Evolutionary conservation across 2,888 invertebrate species (phyloP), one percentile per base, ranked within the genome.

Genomic region (Drosophila barbarae): DNA sequence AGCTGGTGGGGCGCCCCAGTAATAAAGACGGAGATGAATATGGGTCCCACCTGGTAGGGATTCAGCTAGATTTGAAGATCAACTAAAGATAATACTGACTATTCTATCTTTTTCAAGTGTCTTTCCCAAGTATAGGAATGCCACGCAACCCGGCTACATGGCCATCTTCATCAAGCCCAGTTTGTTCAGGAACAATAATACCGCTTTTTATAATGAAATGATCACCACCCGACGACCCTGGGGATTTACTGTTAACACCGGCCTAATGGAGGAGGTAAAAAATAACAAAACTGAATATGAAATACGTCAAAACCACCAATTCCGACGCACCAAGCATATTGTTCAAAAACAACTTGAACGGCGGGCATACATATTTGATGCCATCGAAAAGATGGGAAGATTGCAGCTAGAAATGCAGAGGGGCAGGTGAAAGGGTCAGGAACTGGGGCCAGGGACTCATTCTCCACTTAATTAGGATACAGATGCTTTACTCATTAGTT

Each of bases 221-320:
- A 50, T 78, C 1, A 70, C 79, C n/a, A 78, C 77, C 9, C 69
- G 77, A 7, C 76, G 83, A 36, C 77, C 77, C n/a, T 78, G 83
- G 83, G 28, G 10, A 3, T 2, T 66, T 0, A 67, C 69, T 1
- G 2, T 42, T 2, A 23, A 71, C 32, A 8, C 15, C 1, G 7
- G 7, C 1, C 0, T 76, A 2, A 53, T 73, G 73, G 30, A 7
- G 1, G 0, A 39, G n/a, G 70, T 55, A 0, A 36, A 49, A 0
- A 50, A 65, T 9, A 12, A 69, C 54, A 7, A 7, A 0, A 5
- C 7, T 0, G 0, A 2, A 2, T 76, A 78, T 35, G 7, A 30
- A 1, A 18, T 28, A 12, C 28, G 12, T 12, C 15, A 15, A 1
- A 12, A 30, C 12, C 15, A 30, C 7, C 3, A 44, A 7, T 44